Evolutionary conservation across 2,113 vertebrate genomes (phyloP).

Genomic region (Leiothrix lutea): DNA sequence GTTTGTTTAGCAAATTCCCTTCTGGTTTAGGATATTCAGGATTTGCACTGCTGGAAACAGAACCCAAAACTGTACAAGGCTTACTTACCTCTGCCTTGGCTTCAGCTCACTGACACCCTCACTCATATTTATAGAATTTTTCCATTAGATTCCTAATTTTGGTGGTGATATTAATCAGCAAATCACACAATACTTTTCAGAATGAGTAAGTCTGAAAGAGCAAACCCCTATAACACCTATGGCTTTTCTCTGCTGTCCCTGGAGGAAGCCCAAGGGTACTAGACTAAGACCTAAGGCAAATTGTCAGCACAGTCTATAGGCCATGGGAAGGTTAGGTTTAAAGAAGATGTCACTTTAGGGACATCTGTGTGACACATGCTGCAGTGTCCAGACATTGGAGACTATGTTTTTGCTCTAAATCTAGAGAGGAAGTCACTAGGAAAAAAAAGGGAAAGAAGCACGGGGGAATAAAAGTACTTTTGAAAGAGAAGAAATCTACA

Average conservation of each 20-base stretch:
- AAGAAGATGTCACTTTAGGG: slow-evolving; percentile 8
- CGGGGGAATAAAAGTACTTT: slow-evolving; percentile 50
- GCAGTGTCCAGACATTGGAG: slow-evolving; percentile 17
- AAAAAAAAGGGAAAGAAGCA: neutral
- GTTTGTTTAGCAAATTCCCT: neutral
- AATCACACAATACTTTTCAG: neutral
- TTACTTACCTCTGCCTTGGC: neutral
- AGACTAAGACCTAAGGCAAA: neutral
- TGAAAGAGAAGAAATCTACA: slow-evolving; percentile 65
- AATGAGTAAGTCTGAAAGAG: neutral
- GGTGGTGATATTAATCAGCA: neutral
- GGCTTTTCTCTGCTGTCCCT: neutral
- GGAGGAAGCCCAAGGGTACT: neutral
- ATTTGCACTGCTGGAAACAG: neutral
- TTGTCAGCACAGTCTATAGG: neutral
- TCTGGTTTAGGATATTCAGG: neutral
- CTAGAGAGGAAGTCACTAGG: slow-evolving; percentile 27
- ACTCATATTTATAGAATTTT: neutral
- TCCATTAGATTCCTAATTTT: neutral
- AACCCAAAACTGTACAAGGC: neutral
- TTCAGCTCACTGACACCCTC: neutral
- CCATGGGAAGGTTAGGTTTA: neutral
- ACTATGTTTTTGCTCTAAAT: slow-evolving; percentile 16
- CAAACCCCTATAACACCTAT: neutral
- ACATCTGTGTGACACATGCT: neutral